Conservation (phyloP, 2,797 vertebrate genomes). For the Argyrosomus regius region DNA sequence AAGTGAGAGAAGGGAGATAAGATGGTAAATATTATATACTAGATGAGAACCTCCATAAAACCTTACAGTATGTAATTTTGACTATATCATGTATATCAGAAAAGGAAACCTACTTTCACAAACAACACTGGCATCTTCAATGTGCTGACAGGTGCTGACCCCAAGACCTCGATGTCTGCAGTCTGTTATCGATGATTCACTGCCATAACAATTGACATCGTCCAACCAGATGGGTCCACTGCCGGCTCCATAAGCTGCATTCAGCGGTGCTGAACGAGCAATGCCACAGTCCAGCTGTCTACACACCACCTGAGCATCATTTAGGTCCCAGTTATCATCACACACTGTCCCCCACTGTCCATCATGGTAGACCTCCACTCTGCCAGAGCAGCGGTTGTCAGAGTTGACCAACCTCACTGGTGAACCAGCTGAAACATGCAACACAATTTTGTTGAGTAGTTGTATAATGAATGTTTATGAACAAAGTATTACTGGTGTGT, state of each 20-base stretch:
- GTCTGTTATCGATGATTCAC: slow-evolving; percentile 25
- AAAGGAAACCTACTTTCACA: slow-evolving; percentile 39
- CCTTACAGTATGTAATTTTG: too few species aligned
- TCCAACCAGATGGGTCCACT: slow-evolving; percentile 53
- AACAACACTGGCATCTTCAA: slow-evolving; percentile 48
- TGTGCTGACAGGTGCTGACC: slow-evolving; percentile 39
- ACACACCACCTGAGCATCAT: slow-evolving; percentile 53
- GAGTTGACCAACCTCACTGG: slow-evolving; percentile 57
- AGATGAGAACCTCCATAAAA: not conserved
- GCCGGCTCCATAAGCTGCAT: too few species aligned
- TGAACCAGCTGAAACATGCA: slow-evolving; percentile 27
- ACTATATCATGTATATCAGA: not conserved
- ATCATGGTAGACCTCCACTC: slow-evolving; percentile 64
- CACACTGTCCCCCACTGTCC: slow-evolving; percentile 70
- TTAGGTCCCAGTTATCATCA: slow-evolving; percentile 57
- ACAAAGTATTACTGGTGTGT: too few species aligned
- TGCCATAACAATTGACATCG: slow-evolving; percentile 39
- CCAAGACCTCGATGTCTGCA: slow-evolving; percentile 49
- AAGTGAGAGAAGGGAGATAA: not conserved
- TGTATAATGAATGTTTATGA: too few species aligned
- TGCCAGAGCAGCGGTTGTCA: slow-evolving; percentile 61
- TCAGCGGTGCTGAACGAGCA: too few species aligned
- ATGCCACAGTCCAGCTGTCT: not conserved
- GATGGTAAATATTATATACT: not conserved
- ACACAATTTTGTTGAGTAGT: not conserved